Conservation (phyloP, 1,140 invertebrate genomes). For the Caerostris darwini region DNA sequence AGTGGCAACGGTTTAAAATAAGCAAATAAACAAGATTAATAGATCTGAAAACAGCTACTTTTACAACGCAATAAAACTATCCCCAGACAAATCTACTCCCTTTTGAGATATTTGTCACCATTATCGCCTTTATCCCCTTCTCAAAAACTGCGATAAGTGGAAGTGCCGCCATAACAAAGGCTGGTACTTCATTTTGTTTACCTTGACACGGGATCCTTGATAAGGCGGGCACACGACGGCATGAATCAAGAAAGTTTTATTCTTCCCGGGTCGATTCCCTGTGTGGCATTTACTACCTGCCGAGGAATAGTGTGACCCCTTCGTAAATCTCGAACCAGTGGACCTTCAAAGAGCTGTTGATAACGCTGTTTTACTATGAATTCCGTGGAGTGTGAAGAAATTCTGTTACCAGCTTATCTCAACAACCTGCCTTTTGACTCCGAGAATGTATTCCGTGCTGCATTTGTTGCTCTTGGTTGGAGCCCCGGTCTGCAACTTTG, state of each 20-base stretch:
- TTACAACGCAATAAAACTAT: too few relatives aligned
- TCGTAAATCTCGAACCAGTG: constrained; percentile 16
- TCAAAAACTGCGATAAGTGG: neutral
- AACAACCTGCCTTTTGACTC: constrained; percentile 35
- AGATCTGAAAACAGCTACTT: too few relatives aligned
- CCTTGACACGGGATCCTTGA: neutral
- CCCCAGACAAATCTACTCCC: neutral
- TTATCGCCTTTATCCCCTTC: neutral
- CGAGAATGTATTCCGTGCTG: constrained; percentile 5
- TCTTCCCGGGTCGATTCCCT: neutral
- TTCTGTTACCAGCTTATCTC: neutral
- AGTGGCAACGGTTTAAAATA: too few relatives aligned
- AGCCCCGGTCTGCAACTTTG: neutral
- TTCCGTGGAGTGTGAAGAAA: neutral
- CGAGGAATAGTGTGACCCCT: neutral
- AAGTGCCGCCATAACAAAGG: neutral
- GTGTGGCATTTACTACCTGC: neutral
- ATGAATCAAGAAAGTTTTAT: constrained; percentile 1
- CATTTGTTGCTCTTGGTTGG: constrained; percentile 15
- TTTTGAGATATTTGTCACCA: neutral
- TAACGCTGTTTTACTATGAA: neutral
- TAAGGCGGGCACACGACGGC: neutral
- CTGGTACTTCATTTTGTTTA: constrained; percentile 4
- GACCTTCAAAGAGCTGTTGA: constrained; percentile 31
- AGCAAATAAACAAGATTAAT: too few relatives aligned